Evolutionary conservation across 2,797 vertebrate species (phyloP).

Genomic region (Channallabes apus): DNA sequence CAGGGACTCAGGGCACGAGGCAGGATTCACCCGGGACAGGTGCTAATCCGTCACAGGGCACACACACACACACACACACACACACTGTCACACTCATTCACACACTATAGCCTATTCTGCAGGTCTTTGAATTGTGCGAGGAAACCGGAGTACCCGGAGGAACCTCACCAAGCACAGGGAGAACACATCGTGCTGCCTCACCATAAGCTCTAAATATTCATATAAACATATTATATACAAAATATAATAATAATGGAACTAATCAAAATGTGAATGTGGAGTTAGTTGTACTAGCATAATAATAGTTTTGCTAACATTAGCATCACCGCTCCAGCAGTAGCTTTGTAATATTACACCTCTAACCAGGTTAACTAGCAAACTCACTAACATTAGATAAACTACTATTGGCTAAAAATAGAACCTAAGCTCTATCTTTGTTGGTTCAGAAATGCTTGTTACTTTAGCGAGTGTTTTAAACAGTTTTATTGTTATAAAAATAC

Average conservation of each 20-base stretch:
- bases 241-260: background rate
- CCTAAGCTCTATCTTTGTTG: background rate
- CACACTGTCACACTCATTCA: too few relatives aligned
- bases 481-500: background rate
- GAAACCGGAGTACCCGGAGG: too few relatives aligned
- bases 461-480: background rate
- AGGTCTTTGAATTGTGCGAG: too few relatives aligned
- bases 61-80: too few relatives aligned
- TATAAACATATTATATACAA: background rate
- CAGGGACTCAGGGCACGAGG: too few relatives aligned
- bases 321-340: background rate
- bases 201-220: too few relatives aligned
- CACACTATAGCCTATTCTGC: too few relatives aligned
- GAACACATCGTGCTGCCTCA: too few relatives aligned
- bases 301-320: background rate
- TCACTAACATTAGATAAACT: background rate
- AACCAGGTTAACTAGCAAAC: background rate
- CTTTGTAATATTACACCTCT: background rate
- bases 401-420: background rate
- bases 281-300: background rate
- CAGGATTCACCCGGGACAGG: too few relatives aligned
- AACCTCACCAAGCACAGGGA: too few relatives aligned
- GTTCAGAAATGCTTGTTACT: background rate
- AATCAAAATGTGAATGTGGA: background rate
- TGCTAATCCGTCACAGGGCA: too few relatives aligned